These are phyloP conservation scores for Kryptopterus vitreolus DNA, from an alignment of 2,797 vertebrate species.

Conservation along the genomic window DNA sequence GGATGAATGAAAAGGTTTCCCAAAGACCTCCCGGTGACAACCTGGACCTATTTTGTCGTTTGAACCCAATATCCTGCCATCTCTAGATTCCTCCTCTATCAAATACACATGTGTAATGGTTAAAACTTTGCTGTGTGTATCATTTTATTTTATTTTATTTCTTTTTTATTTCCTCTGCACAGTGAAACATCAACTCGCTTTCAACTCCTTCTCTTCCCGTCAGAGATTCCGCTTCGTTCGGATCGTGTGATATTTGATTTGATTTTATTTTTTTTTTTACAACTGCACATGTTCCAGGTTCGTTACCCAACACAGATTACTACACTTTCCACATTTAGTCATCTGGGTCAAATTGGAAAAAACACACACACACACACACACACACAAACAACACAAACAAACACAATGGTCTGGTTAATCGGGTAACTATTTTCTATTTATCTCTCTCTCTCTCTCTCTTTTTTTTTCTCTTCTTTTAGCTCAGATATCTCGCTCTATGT, in stretches of 20 bases:
- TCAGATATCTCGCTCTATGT: not conserved
- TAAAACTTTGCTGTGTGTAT: constrained; percentile 60
- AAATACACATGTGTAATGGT: constrained; percentile 56
- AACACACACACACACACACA: no score
- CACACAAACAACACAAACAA: no score
- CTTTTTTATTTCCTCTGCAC: constrained; percentile 47
- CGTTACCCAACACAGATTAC: not conserved
- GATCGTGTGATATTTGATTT: constrained; percentile 53
- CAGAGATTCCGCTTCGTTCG: constrained; percentile 47
- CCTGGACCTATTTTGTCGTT: constrained; percentile 34
- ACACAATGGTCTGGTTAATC: not conserved
- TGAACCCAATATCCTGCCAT: constrained; percentile 39
- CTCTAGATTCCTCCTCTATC: constrained; percentile 52
- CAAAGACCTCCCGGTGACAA: constrained; percentile 67
- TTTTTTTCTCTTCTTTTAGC: no score
- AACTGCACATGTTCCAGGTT: constrained; percentile 1
- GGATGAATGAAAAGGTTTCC: constrained; percentile 57
- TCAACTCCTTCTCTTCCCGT: constrained; percentile 54
- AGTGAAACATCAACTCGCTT: constrained; percentile 42
- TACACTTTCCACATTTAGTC: no score
- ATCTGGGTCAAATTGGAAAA: no score
- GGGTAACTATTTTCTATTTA: not conserved
- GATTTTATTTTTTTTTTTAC: not conserved
- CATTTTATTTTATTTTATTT: constrained; percentile 63
- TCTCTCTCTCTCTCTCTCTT: no score